These are phyloP conservation scores for Tenualosa thibaudeaui DNA, from an alignment of 2,797 vertebrate genomes.

Conservation along the genomic window DNA sequence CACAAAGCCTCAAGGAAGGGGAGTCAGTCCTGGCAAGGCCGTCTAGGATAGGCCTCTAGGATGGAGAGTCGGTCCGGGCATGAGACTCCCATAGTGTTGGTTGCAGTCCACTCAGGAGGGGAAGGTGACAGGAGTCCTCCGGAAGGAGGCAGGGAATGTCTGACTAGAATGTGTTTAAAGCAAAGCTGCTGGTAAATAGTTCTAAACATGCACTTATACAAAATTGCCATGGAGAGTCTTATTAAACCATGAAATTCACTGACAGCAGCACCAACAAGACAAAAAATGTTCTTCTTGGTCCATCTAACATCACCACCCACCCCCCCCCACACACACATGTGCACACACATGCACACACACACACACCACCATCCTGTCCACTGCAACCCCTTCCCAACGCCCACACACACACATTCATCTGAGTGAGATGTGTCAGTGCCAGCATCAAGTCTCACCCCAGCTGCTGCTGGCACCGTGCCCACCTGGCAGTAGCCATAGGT, in stretches of 20 bases:
- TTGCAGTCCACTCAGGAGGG: too few relatives aligned
- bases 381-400: not conserved
- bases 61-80: too few relatives aligned
- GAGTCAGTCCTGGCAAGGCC: too few relatives aligned
- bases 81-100: too few relatives aligned
- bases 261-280: not conserved
- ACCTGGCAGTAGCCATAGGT: not conserved
- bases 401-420: not conserved
- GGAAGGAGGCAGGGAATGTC: too few relatives aligned
- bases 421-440: conserved; percentile 9
- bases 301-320: not conserved
- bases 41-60: too few relatives aligned
- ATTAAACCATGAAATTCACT: not conserved
- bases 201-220: not conserved
- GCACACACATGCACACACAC: conserved; percentile 6
- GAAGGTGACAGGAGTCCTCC: too few relatives aligned
- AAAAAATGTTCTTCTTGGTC: not conserved
- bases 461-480: not conserved
- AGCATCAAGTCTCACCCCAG: not conserved
- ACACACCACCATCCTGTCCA: not conserved
- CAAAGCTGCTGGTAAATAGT: not conserved
- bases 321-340: not conserved
- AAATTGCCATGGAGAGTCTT: not conserved
- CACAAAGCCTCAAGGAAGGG: too few relatives aligned
- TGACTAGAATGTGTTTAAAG: not conserved